Percentiles rank a stretch among this genome's conserved stretches.
These are phyloP conservation scores for Brachymystax lenok DNA, from an alignment of 2,797 vertebrate genomes.

Conservation along the genomic window DNA sequence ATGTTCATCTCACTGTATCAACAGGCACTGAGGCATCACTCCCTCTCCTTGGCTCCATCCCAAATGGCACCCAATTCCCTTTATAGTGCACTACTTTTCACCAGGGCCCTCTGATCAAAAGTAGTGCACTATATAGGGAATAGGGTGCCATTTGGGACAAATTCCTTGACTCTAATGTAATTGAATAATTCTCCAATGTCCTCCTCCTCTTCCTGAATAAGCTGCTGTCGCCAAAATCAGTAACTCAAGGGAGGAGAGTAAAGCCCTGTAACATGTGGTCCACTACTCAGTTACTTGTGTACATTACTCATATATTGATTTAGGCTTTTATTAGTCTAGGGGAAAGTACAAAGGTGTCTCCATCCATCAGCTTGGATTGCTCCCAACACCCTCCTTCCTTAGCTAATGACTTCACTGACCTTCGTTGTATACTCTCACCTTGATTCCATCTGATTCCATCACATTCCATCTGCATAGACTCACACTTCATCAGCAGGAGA, in stretches of 20 bases:
- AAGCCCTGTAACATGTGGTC: not conserved
- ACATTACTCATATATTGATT: slow-evolving; percentile 29
- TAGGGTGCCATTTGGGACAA: not conserved
- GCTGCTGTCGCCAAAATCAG: not conserved
- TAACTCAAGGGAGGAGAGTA: not conserved
- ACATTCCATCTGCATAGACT: slow-evolving; percentile 55
- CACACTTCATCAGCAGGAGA: slow-evolving; percentile 31
- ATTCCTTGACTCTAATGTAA: not conserved
- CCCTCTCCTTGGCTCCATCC: not conserved
- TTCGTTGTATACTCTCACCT: slow-evolving; percentile 4
- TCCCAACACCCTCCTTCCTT: slow-evolving; percentile 27
- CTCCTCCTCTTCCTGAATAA: slow-evolving; percentile 6
- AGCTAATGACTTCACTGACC: slow-evolving; percentile 17
- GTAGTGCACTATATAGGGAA: not conserved
- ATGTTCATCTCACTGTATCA: not conserved
- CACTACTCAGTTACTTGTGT: slow-evolving; percentile 22
- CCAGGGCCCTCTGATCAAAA: not conserved
- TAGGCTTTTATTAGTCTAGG: slow-evolving; percentile 7
- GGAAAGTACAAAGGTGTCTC: not conserved
- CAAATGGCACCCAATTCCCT: not conserved
- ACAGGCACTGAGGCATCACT: not conserved
- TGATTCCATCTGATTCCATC: slow-evolving; percentile 41
- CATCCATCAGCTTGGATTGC: slow-evolving; percentile 19
- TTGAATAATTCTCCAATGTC: not conserved
- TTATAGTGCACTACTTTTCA: not conserved